Base-by-base conservation (phyloP, 2,113 vertebrate genomes). In the Rostratula benghalensis region DNA sequence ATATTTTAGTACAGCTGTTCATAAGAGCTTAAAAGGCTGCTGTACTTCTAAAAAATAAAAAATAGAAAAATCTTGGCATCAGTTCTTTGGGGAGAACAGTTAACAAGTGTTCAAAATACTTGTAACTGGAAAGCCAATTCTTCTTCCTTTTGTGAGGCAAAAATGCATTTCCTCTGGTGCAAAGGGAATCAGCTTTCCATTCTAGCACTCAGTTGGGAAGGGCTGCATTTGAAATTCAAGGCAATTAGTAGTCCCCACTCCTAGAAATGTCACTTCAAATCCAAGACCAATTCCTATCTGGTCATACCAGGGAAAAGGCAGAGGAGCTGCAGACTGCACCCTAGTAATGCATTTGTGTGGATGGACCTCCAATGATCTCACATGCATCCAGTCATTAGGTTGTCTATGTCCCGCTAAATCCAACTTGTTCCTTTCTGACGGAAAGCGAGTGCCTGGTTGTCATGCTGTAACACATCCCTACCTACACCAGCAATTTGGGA, bases 1-100 rank as follows among this genome's bases (percentile, higher is more conserved):
- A 51, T 79, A 78, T 77, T 93, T 93, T 83, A 60, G 68, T 70
- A 92, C 94, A 96, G 87, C 84, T 97, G 91, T 95, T 97, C 90
- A 53, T 87, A 79, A 68, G 20, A 81, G 43, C 0, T 1, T 83
- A 83, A 90, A 94, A 94, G 73, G n/a, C 89, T 95, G 83, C 77
- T 92, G 39, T 79, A 91, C 64, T 92, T 10, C 14, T 57, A 60
- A 91, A 73, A 48, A 28, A 35, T 43, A 20, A 39, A 53, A 64
- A 33, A 13, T 7, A 22, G 31, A 12, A 33, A 81, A 77, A 51
- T 35, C 39, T 93, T 95, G 83, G 77, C 89, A 89, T 33, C 16
- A 51, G n/a, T 83, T 70, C 57, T 84, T 76, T 57, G 28, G 35
- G 64, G 69, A 97, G 61, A 89, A 89, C 7, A 73, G 53, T 73